Percentiles rank a stretch among this genome's conserved stretches.
Evolutionary conservation across 2,888 invertebrate genomes (phyloP).

Genomic region (Isoperla grammatica): DNA sequence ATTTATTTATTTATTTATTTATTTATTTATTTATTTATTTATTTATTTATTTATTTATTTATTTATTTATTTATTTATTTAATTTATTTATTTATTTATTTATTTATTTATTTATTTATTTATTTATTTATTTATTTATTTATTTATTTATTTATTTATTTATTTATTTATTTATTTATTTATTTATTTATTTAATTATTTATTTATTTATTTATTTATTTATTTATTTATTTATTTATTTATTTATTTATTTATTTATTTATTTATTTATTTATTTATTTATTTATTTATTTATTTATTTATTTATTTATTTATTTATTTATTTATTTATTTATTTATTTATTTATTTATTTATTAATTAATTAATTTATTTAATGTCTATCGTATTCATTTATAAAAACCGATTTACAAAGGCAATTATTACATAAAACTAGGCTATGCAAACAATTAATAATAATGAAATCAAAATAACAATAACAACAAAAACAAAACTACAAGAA

Average conservation of each 20-base stretch:
- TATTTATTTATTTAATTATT: neutral
- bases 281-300: neutral
- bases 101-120: neutral
- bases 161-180: neutral
- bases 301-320: neutral
- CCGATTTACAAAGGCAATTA: too few relatives aligned
- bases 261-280: neutral
- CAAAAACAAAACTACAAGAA: too few relatives aligned
- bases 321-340: too few relatives aligned
- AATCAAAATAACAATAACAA: too few relatives aligned
- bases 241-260: neutral
- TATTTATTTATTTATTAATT: too few relatives aligned
- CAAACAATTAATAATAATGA: too few relatives aligned
- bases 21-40: too few relatives aligned
- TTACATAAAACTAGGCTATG: too few relatives aligned
- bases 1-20: too few relatives aligned
- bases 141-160: conserved; percentile 4
- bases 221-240: neutral
- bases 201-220: neutral
- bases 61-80: neutral
- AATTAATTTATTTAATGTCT: too few relatives aligned
- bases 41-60: neutral
- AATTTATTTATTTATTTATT: neutral
- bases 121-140: too few relatives aligned
- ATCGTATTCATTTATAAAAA: too few relatives aligned